Evolutionary conservation across 2,797 vertebrate genomes (phyloP), one percentile per base, ranked within the genome.

Genomic region (Cephalopachus bancanus): DNA sequence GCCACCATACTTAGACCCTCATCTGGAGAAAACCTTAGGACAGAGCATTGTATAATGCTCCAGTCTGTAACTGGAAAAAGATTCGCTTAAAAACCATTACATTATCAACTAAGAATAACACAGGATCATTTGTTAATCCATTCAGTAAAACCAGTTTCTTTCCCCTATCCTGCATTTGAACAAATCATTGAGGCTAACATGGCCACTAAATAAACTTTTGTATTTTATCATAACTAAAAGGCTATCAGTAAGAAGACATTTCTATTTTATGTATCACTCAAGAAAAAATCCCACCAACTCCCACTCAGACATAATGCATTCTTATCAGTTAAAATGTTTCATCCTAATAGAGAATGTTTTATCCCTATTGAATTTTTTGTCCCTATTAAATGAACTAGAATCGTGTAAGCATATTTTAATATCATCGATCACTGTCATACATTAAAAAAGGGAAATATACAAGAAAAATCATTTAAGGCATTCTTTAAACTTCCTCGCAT

Each of bases 361-460:
- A 75, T 84, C 64, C 28, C 26, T 79, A 91, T 69, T 84, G 51
- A 90, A 74, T 65, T 89, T 94, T 92, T 94, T 91, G 64, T 75
- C 10, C 20, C 30, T 84, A 51, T 88, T 94, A 91, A 94, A 87
- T 96, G 65, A 91, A 91, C n/a, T 83, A 49, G 24, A 93, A 83
- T 90, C 76, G 65, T 81, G 57, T 92, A 49, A 80, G 30, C 75
- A 92, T 65, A 37, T 62, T 71, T 83, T 78, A 55, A 49, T 59
- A 85, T 49, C 55, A 69, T 53, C 11, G 53, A 20, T 81, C 67
- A 62, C 10, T 65, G 26, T 81, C 8, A 30, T 44, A 62, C 9
- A n/a, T 59, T 74, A 96, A 17, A 51, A 91, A 94, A 92, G 22
- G 5, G n/a, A 83, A 72, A 20, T 67, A 84, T 11, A 44, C 7